Evolutionary conservation across 1,140 invertebrate species (phyloP).

Genomic region (Oryctes rhinoceros): DNA sequence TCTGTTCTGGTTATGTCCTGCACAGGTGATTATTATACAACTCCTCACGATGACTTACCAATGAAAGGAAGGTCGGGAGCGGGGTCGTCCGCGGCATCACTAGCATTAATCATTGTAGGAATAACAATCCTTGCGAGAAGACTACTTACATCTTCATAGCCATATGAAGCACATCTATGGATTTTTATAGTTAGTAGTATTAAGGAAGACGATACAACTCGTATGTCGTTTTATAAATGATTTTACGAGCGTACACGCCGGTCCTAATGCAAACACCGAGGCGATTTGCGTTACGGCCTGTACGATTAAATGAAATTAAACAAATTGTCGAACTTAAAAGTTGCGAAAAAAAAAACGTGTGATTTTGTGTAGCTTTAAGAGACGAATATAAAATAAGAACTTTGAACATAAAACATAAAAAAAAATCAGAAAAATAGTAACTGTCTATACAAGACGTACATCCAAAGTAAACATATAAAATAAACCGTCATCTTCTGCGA

Average conservation of each 20-base stretch:
- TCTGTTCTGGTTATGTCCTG: background rate
- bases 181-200: background rate
- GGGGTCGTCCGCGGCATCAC: background rate
- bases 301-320: too few relatives aligned
- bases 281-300: too few relatives aligned
- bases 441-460: background rate
- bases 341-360: constrained; percentile 18
- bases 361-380: constrained; percentile 34
- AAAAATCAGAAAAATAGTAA: background rate
- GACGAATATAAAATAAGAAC: background rate
- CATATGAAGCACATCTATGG: constrained; percentile 37
- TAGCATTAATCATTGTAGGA: constrained; percentile 16
- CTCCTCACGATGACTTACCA: constrained; percentile 23
- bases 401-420: constrained; percentile 5
- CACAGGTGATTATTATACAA: constrained; percentile 30
- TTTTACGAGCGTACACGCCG: background rate
- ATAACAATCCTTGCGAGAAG: constrained; percentile 29
- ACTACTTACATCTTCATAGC: constrained; percentile 37
- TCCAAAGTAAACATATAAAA: background rate
- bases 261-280: background rate
- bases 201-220: background rate
- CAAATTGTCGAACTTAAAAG: background rate
- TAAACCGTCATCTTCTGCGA: background rate
- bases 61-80: constrained; percentile 4
- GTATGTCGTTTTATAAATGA: constrained; percentile 38